Conservation (phyloP, 92 coral and sea anemone genomes). For the Umimayanthus chanpuru region DNA sequence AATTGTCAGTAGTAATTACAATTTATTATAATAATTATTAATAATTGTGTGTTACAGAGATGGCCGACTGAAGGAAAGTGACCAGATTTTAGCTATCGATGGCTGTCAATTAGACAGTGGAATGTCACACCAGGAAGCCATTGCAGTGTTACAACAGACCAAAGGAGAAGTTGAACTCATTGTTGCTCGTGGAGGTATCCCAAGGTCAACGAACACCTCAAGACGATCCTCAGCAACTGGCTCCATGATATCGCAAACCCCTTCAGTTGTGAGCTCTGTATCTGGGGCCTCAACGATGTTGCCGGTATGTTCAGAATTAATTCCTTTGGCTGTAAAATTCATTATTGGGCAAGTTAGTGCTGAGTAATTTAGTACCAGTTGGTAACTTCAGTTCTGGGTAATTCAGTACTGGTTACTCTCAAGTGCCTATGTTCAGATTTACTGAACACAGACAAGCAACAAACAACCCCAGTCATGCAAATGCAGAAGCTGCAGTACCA, state of each 20-base stretch:
- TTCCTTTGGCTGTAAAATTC: too few relatives aligned
- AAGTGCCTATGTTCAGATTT: too few relatives aligned
- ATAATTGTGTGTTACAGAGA: conserved; percentile 58
- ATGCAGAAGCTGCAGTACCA: too few relatives aligned
- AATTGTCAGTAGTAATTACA: too few relatives aligned
- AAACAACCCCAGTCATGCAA: too few relatives aligned
- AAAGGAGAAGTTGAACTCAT: conserved; percentile 92
- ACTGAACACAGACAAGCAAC: too few relatives aligned
- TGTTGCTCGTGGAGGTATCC: conserved; percentile 94
- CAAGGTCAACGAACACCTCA: conserved; percentile 78
- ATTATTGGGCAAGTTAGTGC: too few relatives aligned
- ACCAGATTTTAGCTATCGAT: conserved; percentile 95
- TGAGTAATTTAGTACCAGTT: too few relatives aligned
- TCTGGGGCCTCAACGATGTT: conserved; percentile 79
- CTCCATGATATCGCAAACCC: conserved; percentile 87
- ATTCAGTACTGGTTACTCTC: too few relatives aligned
- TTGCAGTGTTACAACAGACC: conserved; percentile 92
- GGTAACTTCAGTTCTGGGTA: too few relatives aligned
- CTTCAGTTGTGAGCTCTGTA: conserved; percentile 85
- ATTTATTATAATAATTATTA: too few relatives aligned
- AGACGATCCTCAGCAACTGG: conserved; percentile 92
- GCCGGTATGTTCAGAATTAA: conserved; percentile 60
- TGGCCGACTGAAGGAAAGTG: conserved; percentile 94
- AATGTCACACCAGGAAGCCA: conserved; percentile 95
- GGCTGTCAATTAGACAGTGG: conserved; percentile 90